Evolutionary conservation across 2,888 invertebrate genomes (phyloP).

Genomic region (Drosophila macrospina): DNA sequence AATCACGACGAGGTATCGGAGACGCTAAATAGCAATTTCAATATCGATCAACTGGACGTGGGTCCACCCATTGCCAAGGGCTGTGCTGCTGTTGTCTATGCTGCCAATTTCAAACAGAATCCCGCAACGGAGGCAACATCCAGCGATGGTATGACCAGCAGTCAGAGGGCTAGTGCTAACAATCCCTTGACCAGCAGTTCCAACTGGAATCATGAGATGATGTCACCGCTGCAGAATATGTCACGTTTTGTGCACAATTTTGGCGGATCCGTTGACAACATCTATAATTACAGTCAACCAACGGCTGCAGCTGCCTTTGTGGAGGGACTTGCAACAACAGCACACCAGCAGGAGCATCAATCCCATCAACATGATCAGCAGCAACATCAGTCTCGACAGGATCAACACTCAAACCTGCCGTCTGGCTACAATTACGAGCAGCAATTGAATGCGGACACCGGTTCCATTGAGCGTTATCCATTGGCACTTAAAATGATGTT

Average conservation of each 20-base stretch:
- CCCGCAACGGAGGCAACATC: constrained; percentile 5
- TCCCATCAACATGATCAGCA: background rate
- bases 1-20: constrained; percentile 82
- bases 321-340: constrained; percentile 40
- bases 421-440: constrained; percentile 2
- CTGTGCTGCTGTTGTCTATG: constrained; percentile 92
- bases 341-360: constrained; percentile 12
- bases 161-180: background rate
- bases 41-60: constrained; percentile 88
- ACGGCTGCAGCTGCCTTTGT: constrained; percentile 75
- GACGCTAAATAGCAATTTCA: constrained; percentile 85
- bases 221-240: constrained; percentile 84
- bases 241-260: constrained; percentile 85
- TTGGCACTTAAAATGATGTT: constrained; percentile 96
- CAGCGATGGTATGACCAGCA: background rate
- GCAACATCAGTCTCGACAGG: background rate
- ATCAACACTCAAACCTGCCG: background rate
- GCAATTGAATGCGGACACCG: constrained; percentile 3
- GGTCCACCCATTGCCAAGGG: constrained; percentile 92
- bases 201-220: constrained; percentile 72
- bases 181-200: constrained; percentile 7
- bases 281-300: constrained; percentile 78
- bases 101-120: constrained; percentile 87
- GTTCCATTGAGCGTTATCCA: constrained; percentile 86
- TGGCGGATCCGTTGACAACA: constrained; percentile 84